A percentile compares a stretch with the other conserved stretches of the same genome.
Evolutionary conservation across 1,140 invertebrate genomes (phyloP).

Genomic region (Danaus plexippus): DNA sequence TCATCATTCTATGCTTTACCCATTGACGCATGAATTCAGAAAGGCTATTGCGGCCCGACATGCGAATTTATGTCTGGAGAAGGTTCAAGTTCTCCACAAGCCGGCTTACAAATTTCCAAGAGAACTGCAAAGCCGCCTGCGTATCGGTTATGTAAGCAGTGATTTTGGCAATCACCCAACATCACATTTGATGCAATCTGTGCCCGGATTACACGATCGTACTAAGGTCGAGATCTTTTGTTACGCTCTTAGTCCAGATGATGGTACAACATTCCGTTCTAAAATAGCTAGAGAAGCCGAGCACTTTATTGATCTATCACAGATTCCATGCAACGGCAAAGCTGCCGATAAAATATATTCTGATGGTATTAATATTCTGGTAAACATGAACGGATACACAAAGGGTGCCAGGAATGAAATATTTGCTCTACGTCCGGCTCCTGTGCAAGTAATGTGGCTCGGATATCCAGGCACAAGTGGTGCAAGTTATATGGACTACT

Average conservation of each 20-base stretch:
- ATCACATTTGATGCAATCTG: slow-evolving; percentile 99
- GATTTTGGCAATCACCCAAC: slow-evolving; percentile 99
- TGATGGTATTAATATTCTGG: slow-evolving; percentile 97
- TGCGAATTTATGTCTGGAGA: slow-evolving; percentile 97
- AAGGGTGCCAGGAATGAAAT: slow-evolving; percentile 99
- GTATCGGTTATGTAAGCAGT: slow-evolving; percentile 98
- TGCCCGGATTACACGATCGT: slow-evolving; percentile 95
- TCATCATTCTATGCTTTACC: slow-evolving; percentile 99
- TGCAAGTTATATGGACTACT: slow-evolving; percentile 99
- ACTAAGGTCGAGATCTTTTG: slow-evolving; percentile 95
- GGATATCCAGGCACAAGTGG: slow-evolving; percentile 99
- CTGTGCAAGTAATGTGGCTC: slow-evolving; percentile 98
- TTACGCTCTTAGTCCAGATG: slow-evolving; percentile 96
- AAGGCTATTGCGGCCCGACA: slow-evolving; percentile 97
- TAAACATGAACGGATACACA: slow-evolving; percentile 99
- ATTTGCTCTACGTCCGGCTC: slow-evolving; percentile 96
- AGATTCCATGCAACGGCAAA: slow-evolving; percentile 96
- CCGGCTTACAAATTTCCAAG: slow-evolving; percentile 87
- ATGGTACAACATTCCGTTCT: slow-evolving; percentile 96
- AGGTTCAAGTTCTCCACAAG: slow-evolving; percentile 95
- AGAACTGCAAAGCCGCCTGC: slow-evolving; percentile 79
- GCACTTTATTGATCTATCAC: slow-evolving; percentile 96
- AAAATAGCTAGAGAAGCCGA: slow-evolving; percentile 95
- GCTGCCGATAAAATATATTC: slow-evolving; percentile 95
- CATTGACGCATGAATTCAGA: slow-evolving; percentile 93